Base-by-base conservation (phyloP, 2,797 vertebrate species). In the Halcyon badia region DNA sequence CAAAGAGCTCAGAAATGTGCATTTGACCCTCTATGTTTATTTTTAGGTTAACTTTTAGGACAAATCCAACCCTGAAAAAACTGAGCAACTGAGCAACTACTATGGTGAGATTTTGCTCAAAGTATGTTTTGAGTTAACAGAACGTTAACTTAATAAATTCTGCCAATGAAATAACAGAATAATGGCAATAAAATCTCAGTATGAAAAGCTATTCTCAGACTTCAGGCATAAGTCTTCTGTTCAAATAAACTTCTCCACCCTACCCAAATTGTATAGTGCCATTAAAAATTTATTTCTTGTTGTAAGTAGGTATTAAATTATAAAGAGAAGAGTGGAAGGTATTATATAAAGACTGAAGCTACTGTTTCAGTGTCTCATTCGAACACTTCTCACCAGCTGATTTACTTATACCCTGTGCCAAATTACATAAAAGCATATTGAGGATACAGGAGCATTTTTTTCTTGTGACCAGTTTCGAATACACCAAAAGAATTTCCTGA, bases 211-310 rank as follows among this genome's bases (percentile, higher is more conserved):
- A 11, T 42, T 66, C 22, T 79, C 42, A 77, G 41, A 20, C 21
- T 80, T 6, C 14, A 70, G 56, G 46, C 24, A 28, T 54, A 54
- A 68, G 69, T 9, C 33, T 85, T 75, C 49, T 61, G 26, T 80
- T 31, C 37, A 94, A 83, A 89, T 64, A 80, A 71, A 70, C 42
- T 87, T 7, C 46, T 64, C n/a, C 85, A 33, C 41, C 8, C 10
- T 66, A 70, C 18, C 28, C 68, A 89, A 89, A 85, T 33, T 92
- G 25, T 91, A 61, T 44, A 49, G 21, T 46, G 25, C 42, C 35
- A 89, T 95, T 89, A 94, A 94, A 94, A 48, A 75, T 81, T 86
- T 57, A 80, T 83, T 11, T 33, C 41, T 48, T 87, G 5, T 30
- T 93, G 58, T 76, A 54, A 37, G 41, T 41, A 33, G 49, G 65